Evolutionary conservation across 2,888 invertebrate genomes (phyloP), one percentile per base, ranked within the genome.

Genomic region (Apoderus coryli): DNA sequence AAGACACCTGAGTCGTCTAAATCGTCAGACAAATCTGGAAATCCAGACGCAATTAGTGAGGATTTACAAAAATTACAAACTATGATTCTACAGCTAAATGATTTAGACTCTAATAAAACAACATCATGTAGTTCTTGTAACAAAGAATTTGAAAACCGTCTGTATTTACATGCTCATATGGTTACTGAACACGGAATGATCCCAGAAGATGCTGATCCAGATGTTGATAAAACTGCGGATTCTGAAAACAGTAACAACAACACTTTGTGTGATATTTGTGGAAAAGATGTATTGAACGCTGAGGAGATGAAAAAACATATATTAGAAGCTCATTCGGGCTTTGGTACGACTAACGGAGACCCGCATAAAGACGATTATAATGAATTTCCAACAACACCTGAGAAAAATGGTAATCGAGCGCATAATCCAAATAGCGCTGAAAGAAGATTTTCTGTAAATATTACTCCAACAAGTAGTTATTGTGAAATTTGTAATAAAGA

Each of bases 401-500:
- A 67, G 22, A 60, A 65, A 34, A 50, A 53, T 4, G 47, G 56
- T 1, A 54, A 49, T 27, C 47, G 52, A 34, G 36, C 43, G 15
- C 38, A 44, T 33, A 29, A 41, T 39, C 35, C 49, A 3, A 43
- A 44, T 13, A 45, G 47, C 4, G 49, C 48, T 19, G 68, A 68
- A 35, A 64, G 72, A 25, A 63, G 70, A 19, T 60, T 71, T 23
- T 69, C 74, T 1, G 64, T 67, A 46, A 70, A 68, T 19, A 53
- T 69, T 35, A 72, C 73, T 1, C 75, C 76, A 1, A 76, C 84
- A 2, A 84, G 81, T 38, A 88, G 88, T 50, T 90, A 89, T 57
- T 95, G 95, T 56, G 92, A 92, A 56, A 90, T 95, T 40, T 95
- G 95, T 61, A 93, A 95, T 64, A 95, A 95, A 60, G 93, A 96